A percentile compares a stretch with the other conserved stretches of the same genome.
Evolutionary conservation across 2,113 vertebrate species (phyloP).

Genomic region (Ceyx margarethae): DNA sequence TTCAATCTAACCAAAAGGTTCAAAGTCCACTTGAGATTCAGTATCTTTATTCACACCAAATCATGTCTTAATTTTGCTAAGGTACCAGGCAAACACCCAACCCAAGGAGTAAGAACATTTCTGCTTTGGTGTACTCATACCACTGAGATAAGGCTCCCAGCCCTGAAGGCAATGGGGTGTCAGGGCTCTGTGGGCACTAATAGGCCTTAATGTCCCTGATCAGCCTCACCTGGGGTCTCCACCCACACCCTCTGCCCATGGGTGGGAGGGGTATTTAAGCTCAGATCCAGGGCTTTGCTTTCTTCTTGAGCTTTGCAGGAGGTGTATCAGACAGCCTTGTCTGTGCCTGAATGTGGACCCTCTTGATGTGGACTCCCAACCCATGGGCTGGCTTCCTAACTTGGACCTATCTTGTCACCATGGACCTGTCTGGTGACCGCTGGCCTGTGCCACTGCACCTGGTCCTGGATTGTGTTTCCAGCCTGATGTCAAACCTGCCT

Average conservation of each 20-base stretch:
- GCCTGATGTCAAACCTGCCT: neutral
- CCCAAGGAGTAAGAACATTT: neutral
- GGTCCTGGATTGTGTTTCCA: neutral
- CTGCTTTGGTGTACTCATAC: neutral
- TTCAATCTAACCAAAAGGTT: neutral
- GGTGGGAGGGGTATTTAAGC: neutral
- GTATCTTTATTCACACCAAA: neutral
- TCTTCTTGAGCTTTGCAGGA: neutral
- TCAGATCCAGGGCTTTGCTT: fast-evolving
- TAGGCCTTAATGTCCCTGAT: neutral
- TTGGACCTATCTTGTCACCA: neutral
- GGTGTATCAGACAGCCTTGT: fast-evolving
- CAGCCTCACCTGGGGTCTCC: neutral
- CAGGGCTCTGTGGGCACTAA: neutral
- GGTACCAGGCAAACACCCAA: neutral
- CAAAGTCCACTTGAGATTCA: neutral
- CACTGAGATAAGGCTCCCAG: neutral
- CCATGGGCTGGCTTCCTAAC: fast-evolving
- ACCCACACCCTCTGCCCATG: neutral
- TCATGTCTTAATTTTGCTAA: neutral
- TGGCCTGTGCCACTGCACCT: neutral
- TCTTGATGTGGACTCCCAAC: neutral
- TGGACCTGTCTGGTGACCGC: too few relatives aligned
- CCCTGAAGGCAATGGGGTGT: neutral
- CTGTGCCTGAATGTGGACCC: fast-evolving